Evolutionary conservation across 92 coral and sea anemone species (phyloP).

Genomic region (Umimayanthus kanabou): DNA sequence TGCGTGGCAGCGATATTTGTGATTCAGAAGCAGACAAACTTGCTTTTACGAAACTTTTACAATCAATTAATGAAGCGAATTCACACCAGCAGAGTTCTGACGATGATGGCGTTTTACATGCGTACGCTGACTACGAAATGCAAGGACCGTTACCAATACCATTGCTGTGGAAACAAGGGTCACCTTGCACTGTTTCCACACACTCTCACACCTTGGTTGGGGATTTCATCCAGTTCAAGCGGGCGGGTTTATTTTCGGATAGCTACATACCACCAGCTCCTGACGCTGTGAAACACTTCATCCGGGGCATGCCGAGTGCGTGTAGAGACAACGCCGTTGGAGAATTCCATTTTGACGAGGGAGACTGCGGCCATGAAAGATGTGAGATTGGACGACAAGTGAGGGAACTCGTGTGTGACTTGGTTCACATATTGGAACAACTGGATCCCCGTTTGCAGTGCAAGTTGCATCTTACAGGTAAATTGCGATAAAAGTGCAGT

Average conservation of each 20-base stretch:
- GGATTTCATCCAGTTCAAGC: not conserved
- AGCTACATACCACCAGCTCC: constrained; percentile 25
- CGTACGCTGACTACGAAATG: not conserved
- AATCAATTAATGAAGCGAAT: not conserved
- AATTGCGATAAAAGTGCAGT: not conserved
- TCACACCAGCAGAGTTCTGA: no score
- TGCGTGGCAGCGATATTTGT: not conserved
- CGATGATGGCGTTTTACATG: no score
- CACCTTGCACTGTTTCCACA: not conserved
- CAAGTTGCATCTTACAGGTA: constrained; percentile 13
- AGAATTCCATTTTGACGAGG: constrained; percentile 36
- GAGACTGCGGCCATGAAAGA: constrained; percentile 27
- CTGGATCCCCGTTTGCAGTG: constrained; percentile 38
- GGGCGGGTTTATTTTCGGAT: not conserved
- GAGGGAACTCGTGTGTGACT: constrained; percentile 20
- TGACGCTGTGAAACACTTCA: constrained; percentile 31
- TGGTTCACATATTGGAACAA: constrained; percentile 32
- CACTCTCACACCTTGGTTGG: not conserved
- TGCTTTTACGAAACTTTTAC: not conserved
- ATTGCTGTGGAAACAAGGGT: not conserved
- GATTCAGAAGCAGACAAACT: not conserved
- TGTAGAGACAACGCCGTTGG: constrained; percentile 39
- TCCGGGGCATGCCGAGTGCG: constrained; percentile 31
- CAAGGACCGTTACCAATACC: not conserved
- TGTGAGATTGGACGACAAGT: no score